Percentiles rank a stretch among this genome's conserved stretches.
Conservation (phyloP, 1,140 invertebrate genomes). For the Eumaeus atala region DNA sequence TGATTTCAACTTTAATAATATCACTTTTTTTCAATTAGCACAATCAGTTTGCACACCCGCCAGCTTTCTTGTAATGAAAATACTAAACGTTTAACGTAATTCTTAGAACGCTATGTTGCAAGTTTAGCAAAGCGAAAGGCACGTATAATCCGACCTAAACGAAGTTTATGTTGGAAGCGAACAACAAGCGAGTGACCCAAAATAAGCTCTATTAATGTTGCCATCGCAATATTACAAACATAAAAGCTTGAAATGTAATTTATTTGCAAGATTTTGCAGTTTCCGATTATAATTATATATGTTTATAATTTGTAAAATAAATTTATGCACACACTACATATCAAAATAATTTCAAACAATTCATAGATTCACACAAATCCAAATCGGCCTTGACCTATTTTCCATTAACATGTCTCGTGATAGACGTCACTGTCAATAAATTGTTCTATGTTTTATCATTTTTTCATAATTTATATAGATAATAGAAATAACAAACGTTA, state of each 20-base stretch:
- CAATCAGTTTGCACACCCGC: slow-evolving; percentile 72
- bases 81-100: slow-evolving; percentile 47
- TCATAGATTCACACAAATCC: too few species aligned
- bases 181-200: slow-evolving; percentile 68
- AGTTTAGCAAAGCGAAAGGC: slow-evolving; percentile 73
- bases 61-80: slow-evolving; percentile 71
- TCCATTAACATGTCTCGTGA: slow-evolving; percentile 40
- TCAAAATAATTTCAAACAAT: too few species aligned
- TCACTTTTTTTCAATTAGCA: slow-evolving; percentile 28
- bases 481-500: background rate
- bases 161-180: slow-evolving; percentile 74
- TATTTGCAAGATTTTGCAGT: slow-evolving; percentile 5
- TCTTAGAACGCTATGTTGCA: slow-evolving; percentile 55
- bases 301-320: too few species aligned
- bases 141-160: slow-evolving; percentile 66
- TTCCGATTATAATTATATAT: too few species aligned
- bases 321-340: too few species aligned
- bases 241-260: slow-evolving; percentile 47
- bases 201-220: slow-evolving; percentile 71
- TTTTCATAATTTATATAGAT: too few species aligned
- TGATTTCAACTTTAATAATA: slow-evolving; percentile 14
- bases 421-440: slow-evolving; percentile 23
- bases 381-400: slow-evolving; percentile 48
- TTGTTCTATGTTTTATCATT: too few species aligned
- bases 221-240: slow-evolving; percentile 41